Conservation (phyloP, 2,888 invertebrate species). For the Cepaea hortensis region DNA sequence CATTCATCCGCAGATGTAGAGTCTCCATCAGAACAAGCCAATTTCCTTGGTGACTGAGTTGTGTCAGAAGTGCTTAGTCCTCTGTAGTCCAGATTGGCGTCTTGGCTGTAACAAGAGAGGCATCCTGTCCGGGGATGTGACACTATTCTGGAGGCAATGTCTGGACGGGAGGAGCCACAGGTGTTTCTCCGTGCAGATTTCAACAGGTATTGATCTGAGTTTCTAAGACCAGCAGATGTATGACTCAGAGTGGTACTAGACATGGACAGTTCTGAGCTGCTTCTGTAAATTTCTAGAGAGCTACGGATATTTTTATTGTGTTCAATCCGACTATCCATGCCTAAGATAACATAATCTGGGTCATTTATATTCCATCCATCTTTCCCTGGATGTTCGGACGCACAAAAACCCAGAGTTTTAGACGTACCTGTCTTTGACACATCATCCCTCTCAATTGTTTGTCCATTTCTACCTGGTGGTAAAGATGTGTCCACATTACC, state of each 20-base stretch:
- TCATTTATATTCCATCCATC: background rate
- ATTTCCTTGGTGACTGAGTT: background rate
- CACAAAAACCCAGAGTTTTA: too few relatives aligned
- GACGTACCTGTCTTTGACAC: too few relatives aligned
- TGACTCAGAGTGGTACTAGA: background rate
- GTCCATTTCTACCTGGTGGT: too few relatives aligned
- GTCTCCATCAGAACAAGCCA: slow-evolving; percentile 18
- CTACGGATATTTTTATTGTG: background rate
- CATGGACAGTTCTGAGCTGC: background rate
- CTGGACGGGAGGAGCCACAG: background rate
- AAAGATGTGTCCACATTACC: too few relatives aligned
- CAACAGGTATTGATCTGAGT: too few relatives aligned
- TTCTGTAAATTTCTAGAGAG: background rate
- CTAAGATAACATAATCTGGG: background rate
- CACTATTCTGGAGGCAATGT: background rate
- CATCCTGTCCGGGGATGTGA: background rate
- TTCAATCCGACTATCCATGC: background rate
- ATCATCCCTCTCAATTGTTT: too few relatives aligned
- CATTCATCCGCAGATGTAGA: slow-evolving; percentile 2
- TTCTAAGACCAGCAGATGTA: background rate
- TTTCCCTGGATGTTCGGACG: background rate
- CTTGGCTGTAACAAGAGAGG: background rate
- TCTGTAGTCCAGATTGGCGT: background rate
- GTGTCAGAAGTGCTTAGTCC: background rate
- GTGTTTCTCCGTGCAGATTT: background rate